Evolutionary conservation across 1,140 invertebrate genomes (phyloP), one percentile per base, ranked within the genome.

Genomic region (Amyelois transitella): DNA sequence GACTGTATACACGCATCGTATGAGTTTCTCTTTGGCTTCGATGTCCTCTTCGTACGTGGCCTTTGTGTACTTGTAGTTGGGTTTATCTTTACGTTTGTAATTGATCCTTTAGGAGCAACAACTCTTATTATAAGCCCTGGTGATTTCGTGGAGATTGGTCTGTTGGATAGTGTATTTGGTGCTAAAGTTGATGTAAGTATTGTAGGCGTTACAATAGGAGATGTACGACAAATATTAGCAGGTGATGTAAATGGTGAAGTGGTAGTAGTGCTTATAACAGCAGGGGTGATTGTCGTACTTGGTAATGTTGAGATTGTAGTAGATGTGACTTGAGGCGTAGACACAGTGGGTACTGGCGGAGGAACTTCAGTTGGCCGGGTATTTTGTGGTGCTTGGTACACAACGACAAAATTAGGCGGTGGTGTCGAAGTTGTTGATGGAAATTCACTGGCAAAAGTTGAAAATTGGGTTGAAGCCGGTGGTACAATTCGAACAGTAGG

Each of bases 1-100:
- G 76, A 72, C 18, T 77, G 63, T 18, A 81, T 32, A 52, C 84
- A 87, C 2, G 58, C 58, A 25, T 83, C 77, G 45, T 79, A 84
- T n/a, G 53, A 60, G 49, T 87, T 82, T 47, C 67, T 81, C 10
- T 51, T 73, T 18, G 63, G 65, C 52, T 62, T 76, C 7, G 45
- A 58, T 24, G 56, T 66, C 19, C 69, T 79, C 54, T 65, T 75
- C 0, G 77, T 75, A 8, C 65, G 59, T 20, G 77, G 71, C 50
- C 51, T 67, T 38, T 58, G 66, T 12, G 78, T 78, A 4, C 64
- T 73, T 2, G 67, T 72, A 0, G 66, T 49, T 14, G 69, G 71
- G 22, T 77, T 76, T 0, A 81, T 71, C 18, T 69, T 64, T 6
- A 83, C 59, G 43, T 78, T 81, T 1, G 79, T 82, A 28, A 77